Conservation (phyloP, 2,888 invertebrate species). For the Ochropacha duplaris region DNA sequence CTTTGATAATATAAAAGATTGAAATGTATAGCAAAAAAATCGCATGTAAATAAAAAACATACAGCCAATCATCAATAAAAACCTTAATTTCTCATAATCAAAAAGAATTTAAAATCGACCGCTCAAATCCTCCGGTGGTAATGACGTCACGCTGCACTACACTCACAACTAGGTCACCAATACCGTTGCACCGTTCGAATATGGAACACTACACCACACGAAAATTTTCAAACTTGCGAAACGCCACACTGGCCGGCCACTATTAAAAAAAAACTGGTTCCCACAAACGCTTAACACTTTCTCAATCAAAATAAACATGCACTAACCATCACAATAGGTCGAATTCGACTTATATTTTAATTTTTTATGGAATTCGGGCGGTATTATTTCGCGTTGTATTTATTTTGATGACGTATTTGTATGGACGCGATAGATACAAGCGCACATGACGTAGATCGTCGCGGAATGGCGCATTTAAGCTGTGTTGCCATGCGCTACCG, state of each 20-base stretch:
- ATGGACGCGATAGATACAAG: constrained; percentile 25
- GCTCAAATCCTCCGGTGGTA: constrained; percentile 7
- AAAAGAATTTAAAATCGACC: constrained; percentile 11
- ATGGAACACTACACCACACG: constrained; percentile 18
- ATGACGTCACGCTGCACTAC: constrained; percentile 55
- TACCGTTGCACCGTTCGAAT: constrained; percentile 33
- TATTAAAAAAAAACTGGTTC: constrained; percentile 5
- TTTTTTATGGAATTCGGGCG: constrained; percentile 22
- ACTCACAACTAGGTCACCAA: constrained; percentile 50
- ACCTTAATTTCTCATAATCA: constrained; percentile 1
- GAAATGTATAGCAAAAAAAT: too few relatives aligned
- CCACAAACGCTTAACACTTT: constrained; percentile 11
- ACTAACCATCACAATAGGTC: constrained; percentile 4
- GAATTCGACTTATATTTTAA: constrained; percentile 18
- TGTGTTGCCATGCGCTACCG: constrained; percentile 44
- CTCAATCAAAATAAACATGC: constrained; percentile 12
- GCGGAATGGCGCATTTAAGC: constrained; percentile 66
- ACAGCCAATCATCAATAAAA: background rate
- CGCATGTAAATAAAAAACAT: background rate
- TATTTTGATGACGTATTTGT: constrained; percentile 51
- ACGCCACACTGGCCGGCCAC: constrained; percentile 15
- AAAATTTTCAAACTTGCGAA: constrained; percentile 24
- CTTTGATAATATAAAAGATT: too few relatives aligned
- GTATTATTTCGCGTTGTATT: constrained; percentile 34
- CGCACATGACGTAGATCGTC: constrained; percentile 43